phyloP scores from a whole-genome alignment of 2,888 invertebrate species.

The Pardosa pseudoannulata region DNA sequence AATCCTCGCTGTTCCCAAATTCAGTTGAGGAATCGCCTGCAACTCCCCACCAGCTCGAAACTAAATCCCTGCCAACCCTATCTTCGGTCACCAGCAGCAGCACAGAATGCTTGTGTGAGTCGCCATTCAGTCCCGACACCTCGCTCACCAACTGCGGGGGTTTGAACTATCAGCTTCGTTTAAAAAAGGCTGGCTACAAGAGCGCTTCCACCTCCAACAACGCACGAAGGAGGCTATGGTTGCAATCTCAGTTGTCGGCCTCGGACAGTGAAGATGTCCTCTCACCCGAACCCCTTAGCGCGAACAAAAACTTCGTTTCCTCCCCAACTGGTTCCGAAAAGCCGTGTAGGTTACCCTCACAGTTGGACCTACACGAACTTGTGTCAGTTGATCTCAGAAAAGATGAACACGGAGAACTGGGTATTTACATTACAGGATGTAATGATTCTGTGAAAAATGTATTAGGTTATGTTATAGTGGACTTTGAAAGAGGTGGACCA shows the following conservation, averaged over 20 bases:
- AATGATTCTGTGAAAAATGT: conserved; percentile 70
- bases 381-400: conserved; percentile 82
- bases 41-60: conserved; percentile 48
- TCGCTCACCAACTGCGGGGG: conserved; percentile 55
- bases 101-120: conserved; percentile 35
- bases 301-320: conserved; percentile 46
- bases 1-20: conserved; percentile 63
- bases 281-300: conserved; percentile 42
- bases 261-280: conserved; percentile 65
- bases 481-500: conserved; percentile 83
- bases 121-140: conserved; percentile 17
- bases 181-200: conserved; percentile 68
- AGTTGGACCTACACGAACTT: conserved; percentile 61
- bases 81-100: conserved; percentile 45
- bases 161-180: conserved; percentile 66
- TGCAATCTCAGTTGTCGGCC: conserved; percentile 55
- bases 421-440: conserved; percentile 82
- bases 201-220: conserved; percentile 52
- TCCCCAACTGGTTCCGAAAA: conserved; percentile 24
- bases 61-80: conserved; percentile 58
- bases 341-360: conserved; percentile 47
- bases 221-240: conserved; percentile 53
- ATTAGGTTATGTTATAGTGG: conserved; percentile 80
- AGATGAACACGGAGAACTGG: conserved; percentile 82
- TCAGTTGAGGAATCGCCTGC: conserved; percentile 54